phyloP scores from a whole-genome alignment of 1,140 invertebrate species.

The Diprion similis region DNA sequence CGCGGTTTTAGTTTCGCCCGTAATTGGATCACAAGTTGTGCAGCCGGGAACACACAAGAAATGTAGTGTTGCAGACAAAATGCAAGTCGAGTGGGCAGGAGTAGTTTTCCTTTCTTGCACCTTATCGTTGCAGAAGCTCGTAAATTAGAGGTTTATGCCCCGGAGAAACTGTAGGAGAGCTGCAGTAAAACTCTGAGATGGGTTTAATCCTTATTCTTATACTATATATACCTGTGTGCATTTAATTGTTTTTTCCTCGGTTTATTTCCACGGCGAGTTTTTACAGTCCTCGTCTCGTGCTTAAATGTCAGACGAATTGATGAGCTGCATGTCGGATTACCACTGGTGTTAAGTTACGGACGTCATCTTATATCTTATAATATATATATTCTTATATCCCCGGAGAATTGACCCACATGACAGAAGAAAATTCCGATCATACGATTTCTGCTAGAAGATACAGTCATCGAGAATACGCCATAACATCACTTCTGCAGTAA shows the following conservation, averaged over 20 bases:
- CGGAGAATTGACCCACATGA: not conserved
- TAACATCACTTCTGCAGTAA: not conserved
- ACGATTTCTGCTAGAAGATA: not conserved
- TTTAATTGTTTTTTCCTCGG: not conserved
- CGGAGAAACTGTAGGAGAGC: too few species aligned
- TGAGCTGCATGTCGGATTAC: too few species aligned
- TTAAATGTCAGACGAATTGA: too few species aligned
- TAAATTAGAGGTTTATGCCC: not conserved
- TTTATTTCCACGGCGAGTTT: too few species aligned
- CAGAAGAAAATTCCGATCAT: too few species aligned
- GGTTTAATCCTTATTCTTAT: too few species aligned
- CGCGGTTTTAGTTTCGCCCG: too few species aligned
- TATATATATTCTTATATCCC: not conserved
- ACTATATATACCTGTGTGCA: not conserved
- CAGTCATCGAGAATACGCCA: not conserved
- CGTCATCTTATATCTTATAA: too few species aligned
- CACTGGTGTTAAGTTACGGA: too few species aligned
- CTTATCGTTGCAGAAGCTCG: not conserved
- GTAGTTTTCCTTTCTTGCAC: not conserved
- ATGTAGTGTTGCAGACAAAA: not conserved
- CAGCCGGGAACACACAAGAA: not conserved
- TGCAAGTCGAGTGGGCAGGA: not conserved
- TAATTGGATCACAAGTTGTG: too few species aligned
- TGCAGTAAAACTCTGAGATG: too few species aligned
- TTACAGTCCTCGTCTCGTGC: too few species aligned